Conservation (phyloP, 1,140 invertebrate species). For the Globodera rostochiensis region DNA sequence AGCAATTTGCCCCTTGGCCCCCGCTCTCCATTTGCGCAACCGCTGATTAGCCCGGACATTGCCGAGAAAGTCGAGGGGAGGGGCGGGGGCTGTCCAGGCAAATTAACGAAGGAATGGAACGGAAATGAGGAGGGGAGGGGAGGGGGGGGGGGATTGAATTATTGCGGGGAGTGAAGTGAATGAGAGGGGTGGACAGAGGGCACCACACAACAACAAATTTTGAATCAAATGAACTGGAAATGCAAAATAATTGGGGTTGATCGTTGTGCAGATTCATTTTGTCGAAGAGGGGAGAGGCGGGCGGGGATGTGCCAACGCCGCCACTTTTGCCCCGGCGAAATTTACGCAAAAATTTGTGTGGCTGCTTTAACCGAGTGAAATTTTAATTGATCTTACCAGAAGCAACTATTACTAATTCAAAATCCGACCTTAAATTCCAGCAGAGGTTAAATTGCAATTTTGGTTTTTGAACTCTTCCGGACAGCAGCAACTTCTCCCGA, state of each 20-base stretch:
- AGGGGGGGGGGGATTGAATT: constrained; percentile 7
- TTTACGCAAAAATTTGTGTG: too few species aligned
- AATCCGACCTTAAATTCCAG: neutral
- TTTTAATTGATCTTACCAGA: too few species aligned
- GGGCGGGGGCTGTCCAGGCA: neutral
- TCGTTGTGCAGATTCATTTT: neutral
- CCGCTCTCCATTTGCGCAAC: constrained; percentile 16
- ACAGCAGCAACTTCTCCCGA: neutral
- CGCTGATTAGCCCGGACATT: constrained; percentile 16
- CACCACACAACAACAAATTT: constrained; percentile 2
- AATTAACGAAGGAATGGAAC: constrained; percentile 5
- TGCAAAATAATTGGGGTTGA: neutral
- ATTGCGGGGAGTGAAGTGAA: constrained; percentile 5
- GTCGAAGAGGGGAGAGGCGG: neutral
- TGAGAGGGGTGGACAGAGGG: neutral
- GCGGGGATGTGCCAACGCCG: neutral
- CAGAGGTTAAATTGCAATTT: neutral
- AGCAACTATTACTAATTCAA: neutral
- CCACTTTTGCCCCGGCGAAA: neutral
- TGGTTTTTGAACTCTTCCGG: neutral
- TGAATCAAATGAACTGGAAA: neutral
- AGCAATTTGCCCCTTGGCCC: constrained; percentile 7
- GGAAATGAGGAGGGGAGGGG: neutral
- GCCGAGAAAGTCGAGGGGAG: neutral
- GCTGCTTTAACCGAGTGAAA: too few species aligned